phyloP scores from a whole-genome alignment of 2,113 vertebrate genomes.

The Carassius gibelio region DNA sequence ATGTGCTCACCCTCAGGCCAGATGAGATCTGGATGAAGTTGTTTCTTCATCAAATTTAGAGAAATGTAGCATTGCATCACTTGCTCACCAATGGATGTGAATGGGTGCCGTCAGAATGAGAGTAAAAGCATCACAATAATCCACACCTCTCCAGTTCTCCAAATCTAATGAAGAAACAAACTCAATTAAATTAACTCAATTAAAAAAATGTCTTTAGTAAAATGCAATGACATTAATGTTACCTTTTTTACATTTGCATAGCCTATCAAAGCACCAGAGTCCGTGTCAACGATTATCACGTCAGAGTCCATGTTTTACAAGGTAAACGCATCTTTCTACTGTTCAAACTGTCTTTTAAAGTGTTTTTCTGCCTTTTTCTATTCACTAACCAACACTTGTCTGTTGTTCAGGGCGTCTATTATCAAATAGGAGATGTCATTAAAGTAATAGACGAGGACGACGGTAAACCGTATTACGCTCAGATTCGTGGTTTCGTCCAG shows the following conservation, averaged over 20 bases:
- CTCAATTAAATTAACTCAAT: no score
- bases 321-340: constrained; percentile 72
- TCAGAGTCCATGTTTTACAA: constrained; percentile 96
- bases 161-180: no score
- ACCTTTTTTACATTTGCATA: constrained; percentile 53
- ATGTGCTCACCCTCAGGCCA: no score
- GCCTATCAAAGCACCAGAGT: constrained; percentile 98
- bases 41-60: no score
- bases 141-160: no score
- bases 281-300: constrained; percentile 94
- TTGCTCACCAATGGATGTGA: no score
- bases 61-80: no score
- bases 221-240: background rate
- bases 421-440: constrained; percentile 95
- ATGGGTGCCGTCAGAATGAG: no score
- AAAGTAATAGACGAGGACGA: constrained; percentile 90
- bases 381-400: background rate
- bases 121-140: no score
- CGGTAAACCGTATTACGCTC: constrained; percentile 67
- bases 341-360: background rate
- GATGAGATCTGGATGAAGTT: no score
- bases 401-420: constrained; percentile 87
- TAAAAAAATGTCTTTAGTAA: no score
- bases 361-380: background rate
- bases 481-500: constrained; percentile 96